Percentiles rank a stretch among this genome's conserved stretches.
Conservation (phyloP, 2,797 vertebrate species). For the Amniataba percoides region DNA sequence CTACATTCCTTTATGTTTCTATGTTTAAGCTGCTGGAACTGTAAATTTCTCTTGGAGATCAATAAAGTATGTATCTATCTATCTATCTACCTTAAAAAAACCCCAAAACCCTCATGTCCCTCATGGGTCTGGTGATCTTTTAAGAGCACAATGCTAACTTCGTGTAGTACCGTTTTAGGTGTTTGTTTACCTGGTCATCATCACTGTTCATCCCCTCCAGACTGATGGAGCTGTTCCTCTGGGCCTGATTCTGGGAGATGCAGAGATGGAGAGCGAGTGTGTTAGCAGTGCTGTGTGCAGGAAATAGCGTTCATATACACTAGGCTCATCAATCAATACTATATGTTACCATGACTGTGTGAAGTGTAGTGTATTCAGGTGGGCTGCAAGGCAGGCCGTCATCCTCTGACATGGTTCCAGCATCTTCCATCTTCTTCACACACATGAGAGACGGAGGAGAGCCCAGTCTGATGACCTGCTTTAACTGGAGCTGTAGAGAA, state of each 20-base stretch:
- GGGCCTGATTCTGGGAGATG: slow-evolving; percentile 76
- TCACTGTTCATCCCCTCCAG: slow-evolving; percentile 88
- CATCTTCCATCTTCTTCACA: slow-evolving; percentile 84
- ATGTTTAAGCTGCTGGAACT: too few relatives aligned
- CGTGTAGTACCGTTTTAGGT: too few relatives aligned
- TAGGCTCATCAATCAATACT: accelerated
- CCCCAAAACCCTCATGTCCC: too few relatives aligned
- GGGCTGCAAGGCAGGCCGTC: slow-evolving; percentile 88
- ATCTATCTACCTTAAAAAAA: too few relatives aligned
- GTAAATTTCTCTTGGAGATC: too few relatives aligned
- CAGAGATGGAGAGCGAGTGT: slow-evolving; percentile 47
- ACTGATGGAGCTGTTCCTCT: slow-evolving; percentile 87
- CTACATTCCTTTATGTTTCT: too few relatives aligned
- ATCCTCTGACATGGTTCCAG: slow-evolving; percentile 85
- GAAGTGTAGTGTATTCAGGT: slow-evolving; percentile 82
- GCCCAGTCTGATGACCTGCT: slow-evolving; percentile 86
- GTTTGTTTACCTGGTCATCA: slow-evolving; percentile 85
- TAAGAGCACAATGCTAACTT: background rate
- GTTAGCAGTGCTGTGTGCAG: background rate
- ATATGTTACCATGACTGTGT: slow-evolving; percentile 72
- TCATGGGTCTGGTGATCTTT: background rate
- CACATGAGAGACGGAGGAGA: slow-evolving; percentile 84
- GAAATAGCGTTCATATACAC: background rate
- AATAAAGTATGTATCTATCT: too few relatives aligned
- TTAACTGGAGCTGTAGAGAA: slow-evolving; percentile 81